phyloP scores from a whole-genome alignment of 92 coral and sea anemone genomes.

The Desmophyllum pertusum region DNA sequence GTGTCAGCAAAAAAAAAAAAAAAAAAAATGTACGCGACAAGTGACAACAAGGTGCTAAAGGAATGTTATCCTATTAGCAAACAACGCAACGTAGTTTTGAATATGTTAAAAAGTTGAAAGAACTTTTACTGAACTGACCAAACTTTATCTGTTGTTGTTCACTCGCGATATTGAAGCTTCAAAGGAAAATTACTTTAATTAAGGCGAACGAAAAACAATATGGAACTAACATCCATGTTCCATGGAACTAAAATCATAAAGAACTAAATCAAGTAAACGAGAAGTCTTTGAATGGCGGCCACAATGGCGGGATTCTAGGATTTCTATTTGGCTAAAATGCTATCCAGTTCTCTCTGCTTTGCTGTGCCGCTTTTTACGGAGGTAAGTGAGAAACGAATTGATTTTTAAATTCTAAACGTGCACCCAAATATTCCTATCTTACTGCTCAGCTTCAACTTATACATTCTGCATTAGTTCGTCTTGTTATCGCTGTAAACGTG shows the following conservation, averaged over 20 bases:
- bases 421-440: too few relatives aligned
- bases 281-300: background rate
- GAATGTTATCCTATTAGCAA: slow-evolving; percentile 22
- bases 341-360: background rate
- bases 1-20: background rate
- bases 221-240: too few relatives aligned
- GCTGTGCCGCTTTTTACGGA: background rate
- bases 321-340: background rate
- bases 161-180: background rate
- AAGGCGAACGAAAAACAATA: too few relatives aligned
- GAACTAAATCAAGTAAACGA: slow-evolving; percentile 11
- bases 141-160: background rate
- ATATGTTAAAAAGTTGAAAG: background rate
- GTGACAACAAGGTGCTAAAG: slow-evolving; percentile 46
- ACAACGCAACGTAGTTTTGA: background rate
- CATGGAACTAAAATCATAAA: background rate
- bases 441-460: too few relatives aligned
- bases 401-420: too few relatives aligned
- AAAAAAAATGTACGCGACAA: slow-evolving; percentile 1
- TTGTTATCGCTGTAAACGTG: too few relatives aligned
- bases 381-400: slow-evolving; percentile 1
- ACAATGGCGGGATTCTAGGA: background rate
- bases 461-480: too few relatives aligned
- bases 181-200: background rate
- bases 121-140: background rate